Evolutionary conservation across 1,140 invertebrate species (phyloP).

Genomic region (Rhopalosiphum maidis): DNA sequence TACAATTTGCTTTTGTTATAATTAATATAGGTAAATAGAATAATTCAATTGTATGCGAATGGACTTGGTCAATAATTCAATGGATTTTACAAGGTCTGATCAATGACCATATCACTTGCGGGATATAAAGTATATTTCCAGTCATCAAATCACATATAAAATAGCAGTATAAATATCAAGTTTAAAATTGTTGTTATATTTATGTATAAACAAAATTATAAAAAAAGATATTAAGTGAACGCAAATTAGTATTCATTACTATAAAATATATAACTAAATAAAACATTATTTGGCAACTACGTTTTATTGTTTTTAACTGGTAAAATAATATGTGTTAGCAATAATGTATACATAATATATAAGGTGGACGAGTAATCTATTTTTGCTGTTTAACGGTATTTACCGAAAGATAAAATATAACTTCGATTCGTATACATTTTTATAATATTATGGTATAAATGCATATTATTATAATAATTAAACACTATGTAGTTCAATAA

Average conservation of each 20-base stretch:
- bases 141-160: not conserved
- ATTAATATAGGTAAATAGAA: not conserved
- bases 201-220: not conserved
- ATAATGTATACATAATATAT: no score
- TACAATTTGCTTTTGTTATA: not conserved
- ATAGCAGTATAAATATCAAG: not conserved
- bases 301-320: not conserved
- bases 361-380: no score
- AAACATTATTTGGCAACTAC: not conserved
- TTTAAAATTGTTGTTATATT: not conserved
- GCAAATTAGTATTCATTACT: not conserved
- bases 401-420: no score
- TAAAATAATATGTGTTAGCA: not conserved
- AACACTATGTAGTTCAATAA: no score
- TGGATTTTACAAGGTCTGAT: not conserved
- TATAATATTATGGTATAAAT: no score
- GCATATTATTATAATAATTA: no score
- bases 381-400: no score
- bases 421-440: no score
- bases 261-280: not conserved
- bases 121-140: not conserved
- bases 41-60: not conserved
- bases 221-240: not conserved
- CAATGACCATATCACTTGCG: no score
- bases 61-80: not conserved